These are phyloP conservation scores for Coecobrya sp. DNA, from an alignment of 2,888 invertebrate species.

Conservation along the genomic window DNA sequence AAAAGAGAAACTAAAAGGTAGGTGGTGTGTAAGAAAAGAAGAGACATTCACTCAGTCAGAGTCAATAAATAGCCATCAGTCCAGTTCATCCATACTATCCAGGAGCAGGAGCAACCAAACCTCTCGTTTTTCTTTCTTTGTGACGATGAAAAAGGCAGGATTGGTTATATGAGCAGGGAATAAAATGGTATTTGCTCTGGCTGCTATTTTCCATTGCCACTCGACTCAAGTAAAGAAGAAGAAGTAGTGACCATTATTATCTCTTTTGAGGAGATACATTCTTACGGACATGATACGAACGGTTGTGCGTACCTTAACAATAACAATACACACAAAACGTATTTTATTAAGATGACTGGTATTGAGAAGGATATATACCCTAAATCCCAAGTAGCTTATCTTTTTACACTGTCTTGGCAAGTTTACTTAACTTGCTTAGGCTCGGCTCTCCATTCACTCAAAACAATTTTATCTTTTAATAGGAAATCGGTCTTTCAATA, in stretches of 20 bases:
- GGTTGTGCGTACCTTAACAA: slow-evolving; percentile 28
- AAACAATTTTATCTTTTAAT: slow-evolving; percentile 37
- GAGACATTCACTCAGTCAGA: not conserved
- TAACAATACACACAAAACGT: slow-evolving; percentile 37
- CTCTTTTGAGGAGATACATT: slow-evolving; percentile 45
- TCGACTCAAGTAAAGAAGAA: not conserved
- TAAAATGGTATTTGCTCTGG: slow-evolving; percentile 3
- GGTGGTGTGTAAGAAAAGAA: not conserved
- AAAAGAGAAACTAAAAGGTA: not conserved
- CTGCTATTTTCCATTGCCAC: not conserved
- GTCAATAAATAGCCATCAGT: slow-evolving; percentile 15
- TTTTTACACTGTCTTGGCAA: slow-evolving; percentile 53
- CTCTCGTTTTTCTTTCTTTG: not conserved
- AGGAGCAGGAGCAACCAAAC: not conserved
- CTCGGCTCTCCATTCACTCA: not conserved
- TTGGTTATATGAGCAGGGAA: not conserved
- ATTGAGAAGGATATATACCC: slow-evolving; percentile 12
- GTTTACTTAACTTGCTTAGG: slow-evolving; percentile 57
- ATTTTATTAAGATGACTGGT: slow-evolving; percentile 44
- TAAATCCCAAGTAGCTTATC: slow-evolving; percentile 76
- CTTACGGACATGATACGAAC: not conserved
- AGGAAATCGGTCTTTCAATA: slow-evolving; percentile 47
- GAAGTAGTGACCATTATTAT: slow-evolving; percentile 66
- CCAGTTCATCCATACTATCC: slow-evolving; percentile 19
- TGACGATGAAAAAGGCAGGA: not conserved